Evolutionary conservation across 1,140 invertebrate genomes (phyloP).

Genomic region (Hycleus cichorii): DNA sequence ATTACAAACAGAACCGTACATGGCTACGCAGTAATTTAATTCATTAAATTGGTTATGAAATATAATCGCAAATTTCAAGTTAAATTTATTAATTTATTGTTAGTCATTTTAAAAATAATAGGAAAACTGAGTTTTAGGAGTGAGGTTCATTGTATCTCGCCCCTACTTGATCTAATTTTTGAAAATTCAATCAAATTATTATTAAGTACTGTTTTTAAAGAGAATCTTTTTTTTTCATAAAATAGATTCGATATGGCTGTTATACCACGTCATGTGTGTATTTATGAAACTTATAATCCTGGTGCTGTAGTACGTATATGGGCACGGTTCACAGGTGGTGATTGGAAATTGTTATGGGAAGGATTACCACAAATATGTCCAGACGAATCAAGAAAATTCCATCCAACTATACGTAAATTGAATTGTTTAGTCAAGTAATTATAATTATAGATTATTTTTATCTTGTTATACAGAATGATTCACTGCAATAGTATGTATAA

Average conservation of each 20-base stretch:
- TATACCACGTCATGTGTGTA: constrained; percentile 65
- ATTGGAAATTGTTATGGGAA: constrained; percentile 73
- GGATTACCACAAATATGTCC: constrained; percentile 55
- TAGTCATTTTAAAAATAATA: too few relatives aligned
- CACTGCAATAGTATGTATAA: too few relatives aligned
- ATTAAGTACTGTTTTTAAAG: too few relatives aligned
- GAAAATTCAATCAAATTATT: too few relatives aligned
- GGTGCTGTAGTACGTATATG: constrained; percentile 78
- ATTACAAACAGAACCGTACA: too few relatives aligned
- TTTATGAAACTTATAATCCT: constrained; percentile 88
- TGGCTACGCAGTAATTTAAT: too few relatives aligned
- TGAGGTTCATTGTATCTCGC: too few relatives aligned
- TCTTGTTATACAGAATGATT: not conserved
- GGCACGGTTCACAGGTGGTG: constrained; percentile 48
- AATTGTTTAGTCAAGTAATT: constrained; percentile 58
- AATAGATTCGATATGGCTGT: constrained; percentile 68
- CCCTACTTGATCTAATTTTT: too few relatives aligned
- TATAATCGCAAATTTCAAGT: too few relatives aligned
- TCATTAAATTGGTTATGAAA: too few relatives aligned
- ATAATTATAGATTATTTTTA: not conserved
- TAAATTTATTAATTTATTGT: too few relatives aligned
- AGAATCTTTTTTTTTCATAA: constrained; percentile 15
- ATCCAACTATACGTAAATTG: constrained; percentile 57
- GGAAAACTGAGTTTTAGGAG: too few relatives aligned
- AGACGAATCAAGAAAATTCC: constrained; percentile 65